A percentile compares a stretch with the other conserved stretches of the same genome.
Conservation (phyloP, 2,797 vertebrate genomes). For the Typhlichthys eigenmanni region DNA sequence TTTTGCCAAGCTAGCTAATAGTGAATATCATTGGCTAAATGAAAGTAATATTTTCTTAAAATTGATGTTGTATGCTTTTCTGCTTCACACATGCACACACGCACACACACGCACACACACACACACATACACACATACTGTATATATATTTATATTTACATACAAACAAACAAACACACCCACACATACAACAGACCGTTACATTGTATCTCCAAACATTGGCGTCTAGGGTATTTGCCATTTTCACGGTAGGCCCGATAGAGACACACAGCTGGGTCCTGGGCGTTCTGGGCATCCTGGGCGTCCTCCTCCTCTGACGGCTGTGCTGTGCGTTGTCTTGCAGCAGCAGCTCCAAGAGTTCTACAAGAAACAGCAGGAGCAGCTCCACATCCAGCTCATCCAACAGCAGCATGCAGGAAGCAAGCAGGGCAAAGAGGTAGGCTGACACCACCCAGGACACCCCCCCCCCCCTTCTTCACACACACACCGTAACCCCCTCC, state of each 20-base stretch:
- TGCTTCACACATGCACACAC: background rate
- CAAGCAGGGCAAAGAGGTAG: constrained; percentile 99
- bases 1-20: too few species aligned
- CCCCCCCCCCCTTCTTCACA: constrained; percentile 38
- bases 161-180: too few species aligned
- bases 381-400: constrained; percentile 98
- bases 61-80: too few species aligned
- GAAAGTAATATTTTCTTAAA: too few species aligned
- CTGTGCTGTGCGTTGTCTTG: constrained; percentile 62
- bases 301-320: background rate
- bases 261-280: too few species aligned
- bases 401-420: constrained; percentile 98
- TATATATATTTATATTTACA: too few species aligned
- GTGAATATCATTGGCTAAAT: too few species aligned
- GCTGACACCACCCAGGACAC: constrained; percentile 67
- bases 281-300: too few species aligned
- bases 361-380: constrained; percentile 99
- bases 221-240: too few species aligned
- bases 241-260: too few species aligned
- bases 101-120: background rate
- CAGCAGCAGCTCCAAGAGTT: constrained; percentile 99
- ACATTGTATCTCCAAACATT: too few species aligned
- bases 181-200: background rate
- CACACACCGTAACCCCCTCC: constrained; percentile 23
- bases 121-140: background rate